phyloP scores from a whole-genome alignment of 2,113 vertebrate species.

The Aythya baeri region DNA sequence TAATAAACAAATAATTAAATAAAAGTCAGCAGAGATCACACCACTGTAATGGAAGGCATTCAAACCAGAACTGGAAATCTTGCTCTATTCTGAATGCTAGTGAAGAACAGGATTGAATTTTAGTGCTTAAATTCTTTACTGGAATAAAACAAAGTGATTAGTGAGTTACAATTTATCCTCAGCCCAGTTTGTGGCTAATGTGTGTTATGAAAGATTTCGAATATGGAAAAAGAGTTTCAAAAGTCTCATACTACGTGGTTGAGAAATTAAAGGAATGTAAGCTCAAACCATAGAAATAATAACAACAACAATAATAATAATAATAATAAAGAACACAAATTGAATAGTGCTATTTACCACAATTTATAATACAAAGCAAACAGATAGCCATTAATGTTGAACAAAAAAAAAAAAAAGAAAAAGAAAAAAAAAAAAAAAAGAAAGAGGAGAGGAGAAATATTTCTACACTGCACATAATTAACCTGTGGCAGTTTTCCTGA shows the following conservation, averaged over 20 bases:
- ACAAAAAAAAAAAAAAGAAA: background rate
- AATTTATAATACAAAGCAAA: background rate
- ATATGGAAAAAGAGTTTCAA: background rate
- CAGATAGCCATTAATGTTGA: background rate
- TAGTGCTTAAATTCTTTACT: background rate
- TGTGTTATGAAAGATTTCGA: background rate
- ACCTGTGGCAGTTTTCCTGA: background rate
- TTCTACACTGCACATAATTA: background rate
- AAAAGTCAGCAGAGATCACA: background rate
- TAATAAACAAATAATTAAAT: background rate
- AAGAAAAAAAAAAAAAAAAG: background rate
- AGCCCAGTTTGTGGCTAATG: background rate
- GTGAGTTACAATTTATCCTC: background rate
- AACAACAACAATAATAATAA: background rate
- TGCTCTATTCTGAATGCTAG: background rate
- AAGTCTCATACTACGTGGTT: rapidly evolving
- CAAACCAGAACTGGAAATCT: background rate
- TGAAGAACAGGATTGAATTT: background rate
- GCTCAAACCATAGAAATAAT: background rate
- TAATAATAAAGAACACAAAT: background rate
- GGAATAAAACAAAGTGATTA: background rate
- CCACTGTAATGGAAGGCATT: background rate
- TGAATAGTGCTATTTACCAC: background rate
- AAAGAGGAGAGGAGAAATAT: background rate
- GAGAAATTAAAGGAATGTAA: background rate